These are phyloP conservation scores for Rotaria magnacalcarata DNA, from an alignment of 2,888 invertebrate genomes.

Conservation along the genomic window DNA sequence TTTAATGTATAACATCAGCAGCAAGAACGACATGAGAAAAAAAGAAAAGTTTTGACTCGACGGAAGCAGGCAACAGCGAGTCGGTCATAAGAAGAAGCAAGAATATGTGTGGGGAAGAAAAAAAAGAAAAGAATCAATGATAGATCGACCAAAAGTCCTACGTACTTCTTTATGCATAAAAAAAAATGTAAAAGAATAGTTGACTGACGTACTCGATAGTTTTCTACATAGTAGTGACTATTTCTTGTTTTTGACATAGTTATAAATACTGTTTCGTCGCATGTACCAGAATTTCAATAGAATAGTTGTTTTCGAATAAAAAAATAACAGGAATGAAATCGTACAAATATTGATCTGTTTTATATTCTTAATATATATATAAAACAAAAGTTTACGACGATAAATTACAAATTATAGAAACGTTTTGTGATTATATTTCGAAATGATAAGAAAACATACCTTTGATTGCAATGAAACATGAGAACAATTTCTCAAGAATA, in stretches of 20 bases:
- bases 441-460: too few relatives aligned
- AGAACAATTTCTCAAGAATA: too few relatives aligned
- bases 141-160: neutral
- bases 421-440: too few relatives aligned
- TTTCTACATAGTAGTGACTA: neutral
- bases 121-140: neutral
- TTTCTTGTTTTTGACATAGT: neutral
- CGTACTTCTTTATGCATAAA: neutral
- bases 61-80: neutral
- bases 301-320: too few relatives aligned
- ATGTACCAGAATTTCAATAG: too few relatives aligned
- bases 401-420: too few relatives aligned
- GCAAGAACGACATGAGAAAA: neutral
- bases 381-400: too few relatives aligned
- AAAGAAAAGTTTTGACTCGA: neutral
- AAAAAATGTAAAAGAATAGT: neutral
- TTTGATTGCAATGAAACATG: too few relatives aligned
- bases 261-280: too few relatives aligned
- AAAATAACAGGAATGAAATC: too few relatives aligned
- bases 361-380: too few relatives aligned
- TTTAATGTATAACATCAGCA: neutral
- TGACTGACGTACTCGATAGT: neutral
- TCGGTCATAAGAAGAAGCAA: conserved; percentile 26
- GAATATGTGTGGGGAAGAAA: neutral
- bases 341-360: too few relatives aligned